phyloP scores from a whole-genome alignment of 1,140 invertebrate genomes.

The Bombus affinis region DNA sequence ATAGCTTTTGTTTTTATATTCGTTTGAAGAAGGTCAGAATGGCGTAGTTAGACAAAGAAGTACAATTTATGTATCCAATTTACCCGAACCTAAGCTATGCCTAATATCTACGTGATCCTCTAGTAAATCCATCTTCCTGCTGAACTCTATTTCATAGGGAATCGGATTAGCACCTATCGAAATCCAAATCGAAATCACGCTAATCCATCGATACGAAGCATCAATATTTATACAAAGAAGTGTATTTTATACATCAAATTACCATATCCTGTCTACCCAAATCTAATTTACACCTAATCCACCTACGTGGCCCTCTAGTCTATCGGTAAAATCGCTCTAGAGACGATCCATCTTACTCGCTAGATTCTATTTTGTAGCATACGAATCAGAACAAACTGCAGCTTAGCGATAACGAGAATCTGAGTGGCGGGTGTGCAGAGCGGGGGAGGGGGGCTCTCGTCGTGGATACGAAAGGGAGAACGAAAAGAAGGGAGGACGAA shows the following conservation, averaged over 20 bases:
- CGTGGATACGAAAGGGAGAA: slow-evolving; percentile 18
- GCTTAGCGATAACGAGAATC: slow-evolving; percentile 63
- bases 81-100: too few relatives aligned
- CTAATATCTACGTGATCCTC: too few relatives aligned
- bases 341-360: slow-evolving; percentile 3
- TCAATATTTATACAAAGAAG: neutral
- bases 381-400: slow-evolving; percentile 60
- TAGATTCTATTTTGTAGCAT: slow-evolving; percentile 47
- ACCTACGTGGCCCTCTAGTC: neutral
- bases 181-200: neutral
- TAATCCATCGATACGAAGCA: neutral
- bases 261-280: neutral
- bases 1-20: too few relatives aligned
- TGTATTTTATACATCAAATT: neutral
- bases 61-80: too few relatives aligned
- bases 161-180: too few relatives aligned
- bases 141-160: too few relatives aligned
- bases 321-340: neutral
- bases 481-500: neutral
- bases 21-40: too few relatives aligned
- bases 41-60: too few relatives aligned
- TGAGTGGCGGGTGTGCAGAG: slow-evolving; percentile 17
- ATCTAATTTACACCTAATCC: neutral
- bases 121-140: too few relatives aligned
- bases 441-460: neutral